Evolutionary conservation across 2,888 invertebrate genomes (phyloP).

Genomic region (Ophioninae sp.): DNA sequence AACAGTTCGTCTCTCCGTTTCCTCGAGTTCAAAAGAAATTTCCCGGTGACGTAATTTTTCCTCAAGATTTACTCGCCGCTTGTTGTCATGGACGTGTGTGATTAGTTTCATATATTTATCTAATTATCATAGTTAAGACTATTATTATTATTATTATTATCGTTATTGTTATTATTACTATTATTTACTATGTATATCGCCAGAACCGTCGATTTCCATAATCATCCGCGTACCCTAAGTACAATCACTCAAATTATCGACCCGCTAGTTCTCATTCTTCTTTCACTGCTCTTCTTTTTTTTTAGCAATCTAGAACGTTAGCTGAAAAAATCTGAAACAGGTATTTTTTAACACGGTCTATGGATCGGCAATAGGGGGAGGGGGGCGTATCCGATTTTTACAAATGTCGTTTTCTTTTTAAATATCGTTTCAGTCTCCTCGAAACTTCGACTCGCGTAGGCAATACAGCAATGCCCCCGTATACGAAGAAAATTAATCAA

Average conservation of each 20-base stretch:
- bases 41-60: constrained; percentile 8
- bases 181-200: constrained; percentile 50
- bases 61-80: constrained; percentile 40
- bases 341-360: constrained; percentile 30
- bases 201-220: constrained; percentile 43
- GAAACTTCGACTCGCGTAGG: constrained; percentile 67
- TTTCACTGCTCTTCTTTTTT: not conserved
- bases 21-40: constrained; percentile 2
- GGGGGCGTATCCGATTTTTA: constrained; percentile 11
- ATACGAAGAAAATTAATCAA: constrained; percentile 1
- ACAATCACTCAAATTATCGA: constrained; percentile 38
- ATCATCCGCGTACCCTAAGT: constrained; percentile 39
- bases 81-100: constrained; percentile 59
- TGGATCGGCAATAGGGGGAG: not conserved
- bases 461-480: constrained; percentile 45
- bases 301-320: constrained; percentile 9
- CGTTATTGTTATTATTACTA: constrained; percentile 30
- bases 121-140: constrained; percentile 35
- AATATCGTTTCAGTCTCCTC: constrained; percentile 72
- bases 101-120: constrained; percentile 51
- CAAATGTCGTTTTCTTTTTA: constrained; percentile 6
- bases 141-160: constrained; percentile 31
- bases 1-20: not conserved
- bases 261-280: constrained; percentile 1
- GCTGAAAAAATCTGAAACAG: constrained; percentile 32